Evolutionary conservation across 2,113 vertebrate genomes (phyloP).

Genomic region (Alces alces): DNA sequence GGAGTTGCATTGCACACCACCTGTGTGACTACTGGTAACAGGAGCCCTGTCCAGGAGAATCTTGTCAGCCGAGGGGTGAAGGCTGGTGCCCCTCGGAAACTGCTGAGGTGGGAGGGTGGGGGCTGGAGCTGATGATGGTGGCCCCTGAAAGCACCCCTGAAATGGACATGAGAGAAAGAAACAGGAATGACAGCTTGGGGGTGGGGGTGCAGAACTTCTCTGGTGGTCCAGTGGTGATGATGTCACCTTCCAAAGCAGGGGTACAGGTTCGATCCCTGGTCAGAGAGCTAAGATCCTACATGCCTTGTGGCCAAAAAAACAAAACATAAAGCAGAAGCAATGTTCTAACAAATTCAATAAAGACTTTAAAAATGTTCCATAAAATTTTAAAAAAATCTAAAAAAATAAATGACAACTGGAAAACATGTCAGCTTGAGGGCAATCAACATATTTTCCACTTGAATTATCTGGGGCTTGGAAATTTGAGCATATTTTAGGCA

Average conservation of each 20-base stretch:
- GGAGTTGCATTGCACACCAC: rapidly evolving
- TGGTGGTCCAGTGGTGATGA: background rate
- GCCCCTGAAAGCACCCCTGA: background rate
- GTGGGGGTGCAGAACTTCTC: background rate
- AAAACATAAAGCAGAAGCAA: background rate
- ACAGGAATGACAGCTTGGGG: background rate
- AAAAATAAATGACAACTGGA: background rate
- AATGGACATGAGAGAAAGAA: background rate
- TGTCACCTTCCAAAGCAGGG: background rate
- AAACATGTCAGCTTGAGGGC: background rate
- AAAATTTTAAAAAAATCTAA: background rate
- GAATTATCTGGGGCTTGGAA: background rate
- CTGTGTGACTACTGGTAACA: background rate
- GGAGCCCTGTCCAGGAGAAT: background rate
- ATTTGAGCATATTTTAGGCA: background rate
- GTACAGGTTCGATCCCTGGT: background rate
- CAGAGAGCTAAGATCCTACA: background rate
- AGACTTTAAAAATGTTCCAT: background rate
- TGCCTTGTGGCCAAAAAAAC: background rate
- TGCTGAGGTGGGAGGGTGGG: no score
- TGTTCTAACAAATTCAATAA: background rate
- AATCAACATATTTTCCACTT: background rate
- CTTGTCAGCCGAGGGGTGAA: background rate
- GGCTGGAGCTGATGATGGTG: background rate
- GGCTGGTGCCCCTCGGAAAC: background rate